Evolutionary conservation across 2,113 vertebrate species (phyloP), one percentile per base, ranked within the genome.

Genomic region (Colaptes auratus): DNA sequence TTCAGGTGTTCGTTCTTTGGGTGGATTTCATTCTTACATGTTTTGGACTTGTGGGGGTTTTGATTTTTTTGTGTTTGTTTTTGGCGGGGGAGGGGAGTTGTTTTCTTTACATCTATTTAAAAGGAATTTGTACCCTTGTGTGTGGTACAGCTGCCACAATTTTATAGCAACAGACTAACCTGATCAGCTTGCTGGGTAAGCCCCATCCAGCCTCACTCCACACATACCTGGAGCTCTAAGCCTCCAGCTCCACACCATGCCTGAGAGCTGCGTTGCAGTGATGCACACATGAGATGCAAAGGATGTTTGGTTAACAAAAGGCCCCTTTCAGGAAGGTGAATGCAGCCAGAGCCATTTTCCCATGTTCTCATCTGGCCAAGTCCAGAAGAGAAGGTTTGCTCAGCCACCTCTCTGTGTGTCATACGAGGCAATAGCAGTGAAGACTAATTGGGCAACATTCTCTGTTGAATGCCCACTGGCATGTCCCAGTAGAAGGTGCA

Each of bases 241-340:
- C 46, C 59, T 80, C 25, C 25, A 35, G n/a, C 15, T 66, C 42
- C 65, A 36, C 17, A 1, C 1, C 1, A 50, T 74, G 52, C 2
- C 4, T n/a, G 52, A 33, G 39, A 72, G 42, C 52, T 3, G 7
- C 59, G 0, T 21, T 17, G 25, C 6, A 50, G 55, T 19, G 39
- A 44, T 3, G 3, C 56, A 36, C 11, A 10, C 0, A 0, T 27
- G 33, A n/a, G 33, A 15, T 27, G 19, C 44, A 46, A 70, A 24
- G 39, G 55, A 28, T 31, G 15, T 44, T 31, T 23, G 3, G n/a
- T 12, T 3, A 24, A 24, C 30, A 36, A 87, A 85, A 9, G 15
- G 46, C 7, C 7, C 30, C 7, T 13, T 69, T 69, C 2, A 1
- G 15, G 30, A 87, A 69, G 30, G 59, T 12, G 4, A 19, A 66